Conservation (phyloP, 2,113 vertebrate species). For the Xenopus borealis region DNA sequence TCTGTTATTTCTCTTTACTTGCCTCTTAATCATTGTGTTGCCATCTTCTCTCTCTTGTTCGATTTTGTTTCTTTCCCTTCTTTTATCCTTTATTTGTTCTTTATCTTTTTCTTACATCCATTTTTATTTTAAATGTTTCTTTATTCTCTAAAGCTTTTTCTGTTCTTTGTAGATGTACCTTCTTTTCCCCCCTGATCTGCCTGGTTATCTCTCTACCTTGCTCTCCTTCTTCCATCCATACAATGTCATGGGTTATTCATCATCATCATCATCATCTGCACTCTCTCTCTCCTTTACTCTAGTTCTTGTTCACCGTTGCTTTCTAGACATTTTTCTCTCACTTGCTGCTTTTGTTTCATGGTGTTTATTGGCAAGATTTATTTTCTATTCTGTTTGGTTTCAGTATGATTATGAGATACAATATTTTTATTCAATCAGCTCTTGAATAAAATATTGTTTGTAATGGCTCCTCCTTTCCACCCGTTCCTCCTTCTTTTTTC, state of each 20-base stretch:
- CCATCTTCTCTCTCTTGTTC: neutral
- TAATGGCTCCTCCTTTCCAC: conserved; percentile 88
- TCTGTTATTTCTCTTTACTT: neutral
- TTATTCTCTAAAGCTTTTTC: rapidly evolving
- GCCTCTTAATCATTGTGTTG: neutral
- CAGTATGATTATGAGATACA: conserved; percentile 89
- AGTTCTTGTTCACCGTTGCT: neutral
- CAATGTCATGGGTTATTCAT: no score
- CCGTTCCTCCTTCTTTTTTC: conserved; percentile 93
- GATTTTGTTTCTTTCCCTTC: neutral
- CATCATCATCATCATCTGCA: no score
- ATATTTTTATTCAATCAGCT: conserved; percentile 99
- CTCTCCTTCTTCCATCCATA: neutral
- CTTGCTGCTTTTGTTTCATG: conserved; percentile 60
- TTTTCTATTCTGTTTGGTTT: conserved; percentile 67
- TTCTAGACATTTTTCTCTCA: neutral
- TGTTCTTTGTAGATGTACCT: conserved; percentile 7
- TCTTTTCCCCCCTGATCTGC: no score
- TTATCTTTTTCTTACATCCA: conserved; percentile 19
- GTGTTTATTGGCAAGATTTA: conserved; percentile 68
- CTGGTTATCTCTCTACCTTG: neutral
- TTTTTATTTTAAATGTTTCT: conserved; percentile 15
- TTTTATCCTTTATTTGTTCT: neutral
- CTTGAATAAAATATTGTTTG: conserved; percentile 99
- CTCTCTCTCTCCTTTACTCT: neutral